Conservation (phyloP, 2,888 invertebrate species). For the Neocrepidodera transversa region DNA sequence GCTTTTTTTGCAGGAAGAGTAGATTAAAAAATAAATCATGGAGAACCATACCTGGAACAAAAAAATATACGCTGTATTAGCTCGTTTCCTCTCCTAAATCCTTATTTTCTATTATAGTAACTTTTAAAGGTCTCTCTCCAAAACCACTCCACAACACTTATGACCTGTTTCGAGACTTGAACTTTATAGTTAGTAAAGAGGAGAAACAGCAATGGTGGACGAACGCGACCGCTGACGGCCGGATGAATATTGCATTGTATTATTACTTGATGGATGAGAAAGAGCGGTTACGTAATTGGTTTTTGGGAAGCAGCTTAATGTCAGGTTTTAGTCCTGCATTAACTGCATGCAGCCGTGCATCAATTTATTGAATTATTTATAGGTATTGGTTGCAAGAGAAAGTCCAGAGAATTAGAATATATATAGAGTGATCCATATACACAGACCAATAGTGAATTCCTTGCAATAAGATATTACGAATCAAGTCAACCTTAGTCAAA, state of each 20-base stretch:
- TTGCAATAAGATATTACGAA: too few species aligned
- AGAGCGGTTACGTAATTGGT: constrained; percentile 35
- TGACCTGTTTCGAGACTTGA: constrained; percentile 7
- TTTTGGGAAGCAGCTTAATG: constrained; percentile 34
- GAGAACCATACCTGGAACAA: too few species aligned
- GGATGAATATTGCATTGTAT: constrained; percentile 33
- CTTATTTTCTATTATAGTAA: background rate
- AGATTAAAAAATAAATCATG: too few species aligned
- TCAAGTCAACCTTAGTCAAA: too few species aligned
- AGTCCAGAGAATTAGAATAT: too few species aligned
- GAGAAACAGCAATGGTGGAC: background rate
- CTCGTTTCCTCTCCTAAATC: too few species aligned
- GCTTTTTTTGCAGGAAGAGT: too few species aligned
- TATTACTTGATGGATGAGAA: constrained; percentile 32
- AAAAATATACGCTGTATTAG: too few species aligned
- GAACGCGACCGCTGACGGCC: background rate
- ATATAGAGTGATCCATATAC: too few species aligned
- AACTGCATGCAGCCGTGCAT: constrained; percentile 12
- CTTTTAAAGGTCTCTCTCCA: constrained; percentile 2
- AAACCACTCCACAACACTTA: background rate
- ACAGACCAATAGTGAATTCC: too few species aligned
- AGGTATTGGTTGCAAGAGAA: too few species aligned
- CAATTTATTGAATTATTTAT: constrained; percentile 17
- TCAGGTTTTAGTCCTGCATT: constrained; percentile 28
- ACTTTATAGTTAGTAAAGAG: background rate